These are phyloP conservation scores for Chaetodon trifascialis DNA, from an alignment of 2,113 vertebrate species.

Conservation along the genomic window DNA sequence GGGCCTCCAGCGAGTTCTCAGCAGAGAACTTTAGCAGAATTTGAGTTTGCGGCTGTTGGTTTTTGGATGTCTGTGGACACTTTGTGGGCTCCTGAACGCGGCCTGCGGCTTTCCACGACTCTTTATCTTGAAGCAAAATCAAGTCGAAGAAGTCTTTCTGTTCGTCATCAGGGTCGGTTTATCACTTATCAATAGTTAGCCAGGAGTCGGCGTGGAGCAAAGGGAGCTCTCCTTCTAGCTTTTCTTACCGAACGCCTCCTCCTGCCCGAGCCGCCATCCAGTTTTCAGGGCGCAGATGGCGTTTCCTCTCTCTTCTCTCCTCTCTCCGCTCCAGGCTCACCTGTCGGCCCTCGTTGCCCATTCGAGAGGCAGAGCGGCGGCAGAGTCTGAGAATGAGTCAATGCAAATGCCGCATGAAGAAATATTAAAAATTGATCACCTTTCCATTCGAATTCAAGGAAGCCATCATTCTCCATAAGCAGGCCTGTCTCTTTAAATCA, in stretches of 20 bases:
- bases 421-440: constrained; percentile 84
- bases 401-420: constrained; percentile 80
- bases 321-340: constrained; percentile 63
- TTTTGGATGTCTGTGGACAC: constrained; percentile 17
- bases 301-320: constrained; percentile 19
- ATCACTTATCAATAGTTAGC: not conserved
- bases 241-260: constrained; percentile 10
- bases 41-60: constrained; percentile 40
- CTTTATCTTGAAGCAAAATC: constrained; percentile 5
- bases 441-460: constrained; percentile 86
- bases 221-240: not conserved
- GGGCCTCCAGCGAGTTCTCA: constrained; percentile 34
- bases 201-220: not conserved
- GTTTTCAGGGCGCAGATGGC: constrained; percentile 49
- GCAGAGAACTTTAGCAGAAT: constrained; percentile 36
- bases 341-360: constrained; percentile 73
- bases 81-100: constrained; percentile 11
- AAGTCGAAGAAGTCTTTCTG: constrained; percentile 4
- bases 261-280: constrained; percentile 25
- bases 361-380: constrained; percentile 58
- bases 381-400: constrained; percentile 62
- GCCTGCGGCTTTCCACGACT: not conserved
- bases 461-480: constrained; percentile 85
- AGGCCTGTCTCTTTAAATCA: constrained; percentile 87
- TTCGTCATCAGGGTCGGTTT: not conserved